phyloP scores from a whole-genome alignment of 2,113 vertebrate species.

The Orthonyx spaldingii region DNA sequence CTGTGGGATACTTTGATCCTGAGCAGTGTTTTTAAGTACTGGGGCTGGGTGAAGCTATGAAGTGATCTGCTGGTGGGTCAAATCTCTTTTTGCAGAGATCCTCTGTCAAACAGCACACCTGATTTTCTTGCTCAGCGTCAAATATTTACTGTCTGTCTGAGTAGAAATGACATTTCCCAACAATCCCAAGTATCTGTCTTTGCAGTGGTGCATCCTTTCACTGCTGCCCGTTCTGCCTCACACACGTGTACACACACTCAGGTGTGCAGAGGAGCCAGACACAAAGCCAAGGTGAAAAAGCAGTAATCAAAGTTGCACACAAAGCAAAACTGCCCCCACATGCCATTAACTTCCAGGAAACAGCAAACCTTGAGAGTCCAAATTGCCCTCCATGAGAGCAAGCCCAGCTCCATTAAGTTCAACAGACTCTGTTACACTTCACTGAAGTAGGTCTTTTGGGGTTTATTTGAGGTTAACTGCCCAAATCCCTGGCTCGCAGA shows the following conservation, averaged over 20 bases:
- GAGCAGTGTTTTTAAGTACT: not conserved
- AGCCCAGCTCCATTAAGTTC: constrained; percentile 11
- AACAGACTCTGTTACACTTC: not conserved
- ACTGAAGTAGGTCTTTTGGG: not conserved
- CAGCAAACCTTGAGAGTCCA: not conserved
- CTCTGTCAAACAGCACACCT: constrained; percentile 25
- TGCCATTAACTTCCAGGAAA: constrained; percentile 7
- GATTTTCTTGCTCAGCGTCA: constrained; percentile 25
- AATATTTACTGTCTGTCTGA: constrained; percentile 78
- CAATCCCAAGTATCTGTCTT: not conserved
- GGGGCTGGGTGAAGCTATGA: not conserved
- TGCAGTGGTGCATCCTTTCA: not conserved
- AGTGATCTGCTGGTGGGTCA: not conserved
- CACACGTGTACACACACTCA: fast-evolving
- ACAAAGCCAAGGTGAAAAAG: not conserved
- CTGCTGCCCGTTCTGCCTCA: not conserved
- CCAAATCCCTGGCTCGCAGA: constrained; percentile 32
- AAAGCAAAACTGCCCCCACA: not conserved
- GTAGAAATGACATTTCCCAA: not conserved
- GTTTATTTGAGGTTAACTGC: constrained; percentile 61
- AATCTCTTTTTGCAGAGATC: not conserved
- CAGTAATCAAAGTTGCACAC: not conserved
- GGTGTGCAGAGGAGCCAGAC: not conserved
- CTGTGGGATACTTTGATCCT: not conserved
- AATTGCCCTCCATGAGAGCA: not conserved